phyloP scores from a whole-genome alignment of 2,113 vertebrate species.

The Alces alces region DNA sequence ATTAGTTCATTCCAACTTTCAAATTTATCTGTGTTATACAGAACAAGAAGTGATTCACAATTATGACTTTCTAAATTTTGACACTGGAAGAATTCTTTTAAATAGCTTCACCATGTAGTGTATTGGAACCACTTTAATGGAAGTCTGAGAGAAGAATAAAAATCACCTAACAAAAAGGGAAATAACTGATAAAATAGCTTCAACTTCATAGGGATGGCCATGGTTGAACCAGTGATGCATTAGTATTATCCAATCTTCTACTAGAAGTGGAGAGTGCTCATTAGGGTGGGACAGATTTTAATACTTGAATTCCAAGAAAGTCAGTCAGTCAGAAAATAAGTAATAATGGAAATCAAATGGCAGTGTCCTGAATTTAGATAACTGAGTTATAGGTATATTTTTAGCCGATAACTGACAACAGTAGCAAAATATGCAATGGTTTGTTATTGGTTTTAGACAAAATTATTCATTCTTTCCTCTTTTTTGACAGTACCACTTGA shows the following conservation, averaged over 20 bases:
- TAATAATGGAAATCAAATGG: background rate
- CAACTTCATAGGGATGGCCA: background rate
- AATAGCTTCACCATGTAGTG: background rate
- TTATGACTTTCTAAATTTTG: background rate
- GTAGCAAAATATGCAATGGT: background rate
- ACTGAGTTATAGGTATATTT: background rate
- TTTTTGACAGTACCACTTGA: background rate
- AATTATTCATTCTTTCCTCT: background rate
- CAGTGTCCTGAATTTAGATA: background rate
- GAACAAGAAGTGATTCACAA: background rate
- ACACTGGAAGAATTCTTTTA: background rate
- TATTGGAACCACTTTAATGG: background rate
- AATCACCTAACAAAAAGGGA: background rate
- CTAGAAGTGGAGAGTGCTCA: background rate
- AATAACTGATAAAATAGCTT: background rate
- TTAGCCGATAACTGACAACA: background rate
- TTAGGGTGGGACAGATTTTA: background rate
- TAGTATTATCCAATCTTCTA: background rate
- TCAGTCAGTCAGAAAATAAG: background rate
- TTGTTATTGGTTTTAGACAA: background rate
- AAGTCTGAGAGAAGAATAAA: background rate
- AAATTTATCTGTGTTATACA: background rate
- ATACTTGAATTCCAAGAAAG: background rate
- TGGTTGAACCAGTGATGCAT: background rate
- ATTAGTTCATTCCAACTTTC: background rate